Base-by-base conservation (phyloP, 2,888 invertebrate species). In the Melanophora roralis region DNA sequence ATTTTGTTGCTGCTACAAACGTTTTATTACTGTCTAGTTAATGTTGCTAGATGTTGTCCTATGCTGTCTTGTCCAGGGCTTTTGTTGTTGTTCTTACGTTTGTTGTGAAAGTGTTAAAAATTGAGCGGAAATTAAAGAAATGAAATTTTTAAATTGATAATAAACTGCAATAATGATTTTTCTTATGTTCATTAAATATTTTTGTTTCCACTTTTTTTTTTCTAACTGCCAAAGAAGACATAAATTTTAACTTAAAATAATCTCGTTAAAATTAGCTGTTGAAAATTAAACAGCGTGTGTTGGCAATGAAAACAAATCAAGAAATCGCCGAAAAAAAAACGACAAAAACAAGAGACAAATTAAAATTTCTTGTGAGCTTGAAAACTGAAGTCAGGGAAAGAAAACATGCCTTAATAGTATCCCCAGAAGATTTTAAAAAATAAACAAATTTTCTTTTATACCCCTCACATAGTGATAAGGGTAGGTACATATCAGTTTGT, bases 31-130 rank as follows among this genome's bases (percentile, higher is more conserved):
- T 69, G 65, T 27, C 45, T 57, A 40, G 49, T 62, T 68, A 74
- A 62, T 73, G 74, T 74, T 62, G n/a, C 6, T 27, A 27, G 27
- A 27, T 27, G 27, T 27, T 3, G 27, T 6, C 38, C 27, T 27
- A 67, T 51, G 47, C 51, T 68, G 27, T 27, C 27, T 6, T 27
- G 27, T 27, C 4, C 27, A 5, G 27, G n/a, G 32, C 47, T 21
- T 21, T 38, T 74, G 43, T 68, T 71, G 60, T 34, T 68, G 36
- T 45, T 68, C 60, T 65, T 65, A 68, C 60, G 71, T n/a, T 67
- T 53, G 69, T 75, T 82, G 83, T 83, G 84, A 84, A 84, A 84
- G 84, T 84, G 84, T 83, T 84, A 82, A 83, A 84, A 84, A 84
- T 83, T 83, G 82, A 83, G 76, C 83, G 83, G 83, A 84, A 83